Conservation (phyloP, 2,113 vertebrate genomes). For the Pithys albifrons region DNA sequence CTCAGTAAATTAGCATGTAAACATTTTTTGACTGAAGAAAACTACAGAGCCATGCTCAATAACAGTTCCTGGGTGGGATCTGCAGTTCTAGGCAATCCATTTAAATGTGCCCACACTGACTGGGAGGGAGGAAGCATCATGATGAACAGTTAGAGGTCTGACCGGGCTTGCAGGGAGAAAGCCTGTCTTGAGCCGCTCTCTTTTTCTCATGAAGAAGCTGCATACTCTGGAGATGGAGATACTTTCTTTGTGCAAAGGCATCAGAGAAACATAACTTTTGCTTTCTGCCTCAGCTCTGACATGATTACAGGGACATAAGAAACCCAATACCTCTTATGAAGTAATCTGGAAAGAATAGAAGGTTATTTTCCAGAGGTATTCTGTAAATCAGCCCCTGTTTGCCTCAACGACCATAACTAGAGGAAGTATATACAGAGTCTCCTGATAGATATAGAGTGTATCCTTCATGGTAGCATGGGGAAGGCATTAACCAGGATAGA, state of each 20-base stretch:
- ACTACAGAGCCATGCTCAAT: background rate
- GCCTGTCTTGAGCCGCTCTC: background rate
- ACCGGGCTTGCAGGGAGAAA: background rate
- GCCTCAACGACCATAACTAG: background rate
- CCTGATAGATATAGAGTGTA: background rate
- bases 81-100: background rate
- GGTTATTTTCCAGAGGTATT: background rate
- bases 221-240: background rate
- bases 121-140: background rate
- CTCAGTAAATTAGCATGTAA: constrained; percentile 24
- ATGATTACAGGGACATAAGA: background rate
- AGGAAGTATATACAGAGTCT: background rate
- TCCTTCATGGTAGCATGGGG: background rate
- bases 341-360: constrained; percentile 13
- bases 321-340: background rate
- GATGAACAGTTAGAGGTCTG: background rate
- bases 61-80: constrained; percentile 30
- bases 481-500: background rate
- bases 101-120: background rate
- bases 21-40: constrained; percentile 38
- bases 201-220: background rate
- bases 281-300: background rate
- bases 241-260: background rate
- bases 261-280: background rate
- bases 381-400: background rate